Evolutionary conservation across 2,888 invertebrate genomes (phyloP), one percentile per base, ranked within the genome.

Genomic region (Hedychridium roseum): DNA sequence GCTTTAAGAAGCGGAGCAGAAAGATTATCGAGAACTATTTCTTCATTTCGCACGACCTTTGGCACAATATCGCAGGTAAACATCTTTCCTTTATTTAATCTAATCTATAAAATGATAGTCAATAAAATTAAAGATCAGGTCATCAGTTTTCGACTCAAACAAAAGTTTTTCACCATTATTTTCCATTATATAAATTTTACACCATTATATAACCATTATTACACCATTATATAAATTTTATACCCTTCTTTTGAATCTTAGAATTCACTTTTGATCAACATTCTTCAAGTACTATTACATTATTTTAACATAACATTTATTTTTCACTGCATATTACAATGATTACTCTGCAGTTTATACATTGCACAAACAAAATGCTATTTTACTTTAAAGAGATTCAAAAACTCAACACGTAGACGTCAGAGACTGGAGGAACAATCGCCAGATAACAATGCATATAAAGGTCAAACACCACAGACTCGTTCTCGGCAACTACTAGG

Each of bases 11-110:
- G 83, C 35, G 85, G 88, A 20, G 87, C 87, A 7, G 88, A 88
- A 56, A 87, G 86, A 73, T 82, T 89, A 51, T 83, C 86, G 1
- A 86, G 82, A 73, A 88, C 88, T 0, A 84, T 88, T 61, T 85
- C 85, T 49, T 85, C 82, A 54, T 85, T 89, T 15, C 80, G 85
- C 60, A 86, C 86, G 46, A 85, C 86, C 12, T 83, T 89, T 54
- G 88, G 87, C 9, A 85, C 85, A 48, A 80, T 88, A 54, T 85
- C 88, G 35, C 88, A 88, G 84, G 88, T 88, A 32, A 35, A 23
- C 15, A 15, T 23, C 5, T 23, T 23, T 9, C 23, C 23, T 40
- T 15, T 41, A 17, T 12, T 3, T 16, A 6, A 11, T 27, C 18
- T 2, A 7, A 2, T 30, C 20, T 12, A n/a, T 11, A 35, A 2